A percentile compares a stretch with the other conserved stretches of the same genome.
Conservation (phyloP, 2,797 vertebrate genomes). For the Percopsis omiscomaycus region DNA sequence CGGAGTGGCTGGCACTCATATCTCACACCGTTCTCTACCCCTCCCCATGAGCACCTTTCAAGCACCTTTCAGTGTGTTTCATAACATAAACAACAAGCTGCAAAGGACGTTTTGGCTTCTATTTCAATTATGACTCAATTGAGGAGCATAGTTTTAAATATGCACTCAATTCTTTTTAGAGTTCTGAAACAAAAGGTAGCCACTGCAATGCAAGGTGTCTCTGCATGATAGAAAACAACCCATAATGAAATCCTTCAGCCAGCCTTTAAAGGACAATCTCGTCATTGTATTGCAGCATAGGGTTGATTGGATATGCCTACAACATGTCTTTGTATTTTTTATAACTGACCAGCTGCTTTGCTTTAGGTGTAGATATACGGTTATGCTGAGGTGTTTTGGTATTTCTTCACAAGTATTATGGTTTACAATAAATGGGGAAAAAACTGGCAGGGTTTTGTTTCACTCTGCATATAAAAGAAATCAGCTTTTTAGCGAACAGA, state of each 20-base stretch:
- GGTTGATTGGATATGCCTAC: too few relatives aligned
- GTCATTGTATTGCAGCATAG: too few relatives aligned
- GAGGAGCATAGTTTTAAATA: slow-evolving; percentile 25
- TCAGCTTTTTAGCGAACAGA: background rate
- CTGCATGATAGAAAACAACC: slow-evolving; percentile 27
- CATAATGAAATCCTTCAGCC: slow-evolving; percentile 7
- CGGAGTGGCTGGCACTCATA: too few relatives aligned
- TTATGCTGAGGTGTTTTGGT: too few relatives aligned
- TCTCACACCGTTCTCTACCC: too few relatives aligned
- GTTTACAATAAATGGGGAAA: too few relatives aligned
- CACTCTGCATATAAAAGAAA: background rate
- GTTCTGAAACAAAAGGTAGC: slow-evolving; percentile 33
- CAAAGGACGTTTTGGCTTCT: background rate
- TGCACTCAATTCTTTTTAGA: slow-evolving; percentile 47
- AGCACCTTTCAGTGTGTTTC: too few relatives aligned
- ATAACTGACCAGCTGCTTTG: background rate
- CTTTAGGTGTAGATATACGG: background rate
- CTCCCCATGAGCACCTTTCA: too few relatives aligned
- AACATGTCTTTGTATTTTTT: too few relatives aligned
- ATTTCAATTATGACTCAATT: slow-evolving; percentile 2
- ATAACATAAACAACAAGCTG: too few relatives aligned
- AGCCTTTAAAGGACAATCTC: background rate
- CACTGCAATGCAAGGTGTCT: slow-evolving; percentile 28
- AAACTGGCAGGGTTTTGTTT: too few relatives aligned
- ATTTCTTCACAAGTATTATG: too few relatives aligned